Base-by-base conservation (phyloP, 2,888 invertebrate species). In the Chorisops tibialis region DNA sequence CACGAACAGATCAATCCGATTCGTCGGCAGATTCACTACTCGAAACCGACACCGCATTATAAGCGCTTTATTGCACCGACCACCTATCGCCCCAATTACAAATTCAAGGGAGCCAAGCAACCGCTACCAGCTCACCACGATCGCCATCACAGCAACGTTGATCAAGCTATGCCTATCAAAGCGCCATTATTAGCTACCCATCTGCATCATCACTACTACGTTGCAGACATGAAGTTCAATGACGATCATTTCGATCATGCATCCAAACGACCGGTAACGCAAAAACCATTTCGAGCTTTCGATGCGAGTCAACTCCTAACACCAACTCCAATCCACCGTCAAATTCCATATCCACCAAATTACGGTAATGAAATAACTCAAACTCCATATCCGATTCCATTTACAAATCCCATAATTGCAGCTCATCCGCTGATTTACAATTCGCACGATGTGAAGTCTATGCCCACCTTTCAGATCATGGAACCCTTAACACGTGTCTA, bases 131-230 rank as follows among this genome's bases (percentile, higher is more conserved):
- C 30, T 5, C 30, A 30, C 5, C 9, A 7, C 30, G 30, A 30
- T 30, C 30, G 30, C 7, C 1, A 5, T 5, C 37, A 47, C 11
- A 37, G 37, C n/a, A 37, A 37, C 18, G 11, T 43, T 22, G 24
- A 38, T 14, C 48, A 49, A 22, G 35, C 3, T 16, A 16, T 41
- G 22, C 50, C 35, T 35, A 48, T 18, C 35, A 19, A 56, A 21
- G 11, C 14, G 1, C 49, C 30, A 11, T 11, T 69, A 35, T 69
- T 76, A 0, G 73, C 75, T 1, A 78, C 77, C 65, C 79, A 79
- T 56, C 73, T 75, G 37, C 78, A 79, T 67, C 79, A 79, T 67
- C 79, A 79, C 65, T 79, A 74, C 64, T 79, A 76, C 66, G 72
- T 77, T 70, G 68, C 67, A 11, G 67, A 68, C 21, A 63, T 67